A percentile compares a stretch with the other conserved stretches of the same genome.
These are phyloP conservation scores for Arctia plantaginis DNA, from an alignment of 2,888 invertebrate species.

Conservation along the genomic window DNA sequence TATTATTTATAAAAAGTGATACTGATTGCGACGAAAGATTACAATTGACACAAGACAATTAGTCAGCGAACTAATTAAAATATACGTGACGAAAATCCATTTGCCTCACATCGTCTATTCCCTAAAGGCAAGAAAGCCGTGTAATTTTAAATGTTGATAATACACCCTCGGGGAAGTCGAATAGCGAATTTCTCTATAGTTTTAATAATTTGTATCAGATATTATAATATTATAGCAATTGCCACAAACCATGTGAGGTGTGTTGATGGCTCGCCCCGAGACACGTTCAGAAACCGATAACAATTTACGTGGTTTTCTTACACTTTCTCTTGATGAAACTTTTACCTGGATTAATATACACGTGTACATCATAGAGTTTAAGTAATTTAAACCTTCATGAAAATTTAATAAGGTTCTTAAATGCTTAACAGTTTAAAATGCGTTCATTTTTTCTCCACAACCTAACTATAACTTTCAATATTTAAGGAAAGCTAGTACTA, in stretches of 20 bases:
- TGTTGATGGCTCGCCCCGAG: slow-evolving; percentile 39
- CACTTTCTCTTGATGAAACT: slow-evolving; percentile 9
- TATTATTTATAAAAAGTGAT: neutral
- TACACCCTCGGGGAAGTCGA: slow-evolving; percentile 5
- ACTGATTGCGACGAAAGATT: neutral
- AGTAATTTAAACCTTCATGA: neutral
- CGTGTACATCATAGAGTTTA: neutral
- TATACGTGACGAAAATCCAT: neutral
- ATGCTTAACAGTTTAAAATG: neutral
- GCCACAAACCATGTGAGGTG: slow-evolving; percentile 17
- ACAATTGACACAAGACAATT: neutral
- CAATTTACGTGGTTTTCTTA: slow-evolving; percentile 28
- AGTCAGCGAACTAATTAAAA: neutral
- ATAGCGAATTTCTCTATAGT: slow-evolving; percentile 14
- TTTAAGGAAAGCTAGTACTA: neutral
- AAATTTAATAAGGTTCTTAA: neutral
- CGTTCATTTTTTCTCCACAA: neutral
- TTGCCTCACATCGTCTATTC: neutral
- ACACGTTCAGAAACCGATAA: slow-evolving; percentile 26
- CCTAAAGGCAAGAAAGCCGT: neutral
- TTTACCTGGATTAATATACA: slow-evolving; percentile 1
- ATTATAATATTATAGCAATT: slow-evolving; percentile 17
- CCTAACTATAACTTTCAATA: no score
- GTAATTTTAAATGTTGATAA: slow-evolving; percentile 1
- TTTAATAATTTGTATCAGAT: slow-evolving; percentile 11